These are phyloP conservation scores for Accipiter virgatus DNA, from an alignment of 2,113 vertebrate species.

Conservation along the genomic window DNA sequence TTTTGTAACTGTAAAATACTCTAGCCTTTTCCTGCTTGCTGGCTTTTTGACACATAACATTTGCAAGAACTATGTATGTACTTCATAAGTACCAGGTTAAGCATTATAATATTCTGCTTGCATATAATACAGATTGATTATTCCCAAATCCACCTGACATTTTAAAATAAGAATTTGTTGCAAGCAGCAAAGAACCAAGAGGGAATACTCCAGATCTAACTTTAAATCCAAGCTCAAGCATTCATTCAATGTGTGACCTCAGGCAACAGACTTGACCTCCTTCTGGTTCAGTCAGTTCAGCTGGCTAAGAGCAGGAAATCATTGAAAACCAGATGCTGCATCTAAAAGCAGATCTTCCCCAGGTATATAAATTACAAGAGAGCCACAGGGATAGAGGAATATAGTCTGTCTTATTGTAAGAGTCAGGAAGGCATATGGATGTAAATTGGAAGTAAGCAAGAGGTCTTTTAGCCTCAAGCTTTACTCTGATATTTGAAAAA, in stretches of 20 bases:
- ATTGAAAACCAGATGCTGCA: conserved; percentile 34
- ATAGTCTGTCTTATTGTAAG: background rate
- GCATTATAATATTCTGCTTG: background rate
- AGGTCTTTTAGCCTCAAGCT: conserved; percentile 11
- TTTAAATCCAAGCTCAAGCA: background rate
- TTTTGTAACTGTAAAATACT: background rate
- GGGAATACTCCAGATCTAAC: background rate
- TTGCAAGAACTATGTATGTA: background rate
- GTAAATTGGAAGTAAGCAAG: conserved; percentile 36
- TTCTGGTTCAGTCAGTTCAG: conserved; percentile 36
- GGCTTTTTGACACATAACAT: background rate
- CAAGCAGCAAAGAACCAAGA: background rate
- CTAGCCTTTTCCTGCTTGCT: background rate
- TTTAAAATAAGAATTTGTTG: background rate
- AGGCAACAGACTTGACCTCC: conserved; percentile 21
- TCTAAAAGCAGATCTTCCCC: conserved; percentile 34
- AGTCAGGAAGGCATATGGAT: conserved; percentile 5
- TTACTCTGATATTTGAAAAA: conserved; percentile 21
- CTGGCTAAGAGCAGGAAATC: conserved; percentile 33
- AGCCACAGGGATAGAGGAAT: background rate
- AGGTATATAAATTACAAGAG: conserved; percentile 53
- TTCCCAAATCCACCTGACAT: background rate
- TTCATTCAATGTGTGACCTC: conserved; percentile 26
- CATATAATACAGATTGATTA: background rate
- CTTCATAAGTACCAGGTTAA: background rate